These are phyloP conservation scores for Eulemur macaco DNA, from an alignment of 2,113 vertebrate species.

Conservation along the genomic window DNA sequence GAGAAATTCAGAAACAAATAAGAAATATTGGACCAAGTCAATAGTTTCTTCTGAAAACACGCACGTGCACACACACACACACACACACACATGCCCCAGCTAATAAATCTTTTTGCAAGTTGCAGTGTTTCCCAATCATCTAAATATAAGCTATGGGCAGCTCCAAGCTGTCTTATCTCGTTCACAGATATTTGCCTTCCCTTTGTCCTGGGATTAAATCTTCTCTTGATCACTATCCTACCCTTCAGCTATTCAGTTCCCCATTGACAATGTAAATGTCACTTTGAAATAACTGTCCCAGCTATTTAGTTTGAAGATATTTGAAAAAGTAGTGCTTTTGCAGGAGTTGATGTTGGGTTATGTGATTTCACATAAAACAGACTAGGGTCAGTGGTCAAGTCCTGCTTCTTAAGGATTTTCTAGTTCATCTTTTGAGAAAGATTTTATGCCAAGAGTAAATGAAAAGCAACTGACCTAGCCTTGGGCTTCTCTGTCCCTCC, in stretches of 20 bases:
- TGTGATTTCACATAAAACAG: not conserved
- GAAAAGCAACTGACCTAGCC: not conserved
- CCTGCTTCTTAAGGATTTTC: not conserved
- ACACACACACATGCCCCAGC: too few species aligned
- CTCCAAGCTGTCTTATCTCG: slow-evolving; percentile 48
- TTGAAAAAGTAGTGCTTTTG: slow-evolving; percentile 30
- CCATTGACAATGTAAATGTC: slow-evolving; percentile 61
- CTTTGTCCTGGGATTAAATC: slow-evolving; percentile 62
- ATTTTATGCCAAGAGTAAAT: not conserved
- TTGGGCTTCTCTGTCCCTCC: not conserved
- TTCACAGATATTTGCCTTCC: slow-evolving; percentile 44
- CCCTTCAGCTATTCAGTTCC: slow-evolving; percentile 59
- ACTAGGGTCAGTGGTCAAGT: not conserved
- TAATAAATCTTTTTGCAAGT: not conserved
- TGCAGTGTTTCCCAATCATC: not conserved
- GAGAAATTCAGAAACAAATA: slow-evolving; percentile 16
- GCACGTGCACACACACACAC: too few species aligned
- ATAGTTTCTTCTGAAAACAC: not conserved
- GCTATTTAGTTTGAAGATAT: slow-evolving; percentile 52
- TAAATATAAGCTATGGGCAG: not conserved
- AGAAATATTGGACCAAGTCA: not conserved
- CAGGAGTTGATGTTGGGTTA: not conserved
- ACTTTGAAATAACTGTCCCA: slow-evolving; percentile 61
- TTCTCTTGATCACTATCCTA: slow-evolving; percentile 58
- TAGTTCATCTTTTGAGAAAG: slow-evolving; percentile 29